Percentiles rank a stretch among this genome's conserved stretches.
phyloP scores from a whole-genome alignment of 1,140 invertebrate species.

The Centruroides vittatus region DNA sequence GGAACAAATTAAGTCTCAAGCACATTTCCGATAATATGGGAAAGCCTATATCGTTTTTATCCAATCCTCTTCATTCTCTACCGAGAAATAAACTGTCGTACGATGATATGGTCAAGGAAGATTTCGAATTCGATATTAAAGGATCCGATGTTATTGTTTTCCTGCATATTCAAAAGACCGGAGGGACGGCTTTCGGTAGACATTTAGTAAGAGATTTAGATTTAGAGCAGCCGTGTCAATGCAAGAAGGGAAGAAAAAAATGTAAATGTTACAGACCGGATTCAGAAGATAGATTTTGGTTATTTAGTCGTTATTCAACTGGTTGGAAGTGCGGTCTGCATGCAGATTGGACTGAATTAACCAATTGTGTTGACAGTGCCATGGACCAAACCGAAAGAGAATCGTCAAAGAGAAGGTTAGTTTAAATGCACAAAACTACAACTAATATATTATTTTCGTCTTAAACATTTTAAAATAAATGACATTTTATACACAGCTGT shows the following conservation, averaged over 20 bases:
- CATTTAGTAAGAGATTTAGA: constrained; percentile 89
- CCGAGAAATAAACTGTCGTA: constrained; percentile 17
- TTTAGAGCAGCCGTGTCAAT: constrained; percentile 69
- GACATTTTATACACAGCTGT: too few species aligned
- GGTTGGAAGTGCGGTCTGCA: constrained; percentile 98
- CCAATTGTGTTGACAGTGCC: constrained; percentile 70
- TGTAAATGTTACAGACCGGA: constrained; percentile 56
- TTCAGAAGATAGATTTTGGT: constrained; percentile 55
- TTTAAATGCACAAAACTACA: not conserved
- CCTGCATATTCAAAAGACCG: constrained; percentile 94
- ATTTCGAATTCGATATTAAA: constrained; percentile 40
- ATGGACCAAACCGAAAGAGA: constrained; percentile 63
- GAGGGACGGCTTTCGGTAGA: constrained; percentile 85
- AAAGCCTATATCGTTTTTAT: constrained; percentile 15
- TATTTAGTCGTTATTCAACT: constrained; percentile 95
- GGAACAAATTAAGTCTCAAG: constrained; percentile 32
- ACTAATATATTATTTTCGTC: too few species aligned
- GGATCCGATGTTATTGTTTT: constrained; percentile 95
- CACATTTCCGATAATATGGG: constrained; percentile 56
- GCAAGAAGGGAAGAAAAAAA: constrained; percentile 66
- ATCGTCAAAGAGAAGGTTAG: constrained; percentile 22
- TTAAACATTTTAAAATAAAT: too few species aligned
- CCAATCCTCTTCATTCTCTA: constrained; percentile 3
- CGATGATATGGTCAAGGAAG: constrained; percentile 18
- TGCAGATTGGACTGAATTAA: constrained; percentile 95